Evolutionary conservation across 2,113 vertebrate genomes (phyloP).

Genomic region (Uria aalge): DNA sequence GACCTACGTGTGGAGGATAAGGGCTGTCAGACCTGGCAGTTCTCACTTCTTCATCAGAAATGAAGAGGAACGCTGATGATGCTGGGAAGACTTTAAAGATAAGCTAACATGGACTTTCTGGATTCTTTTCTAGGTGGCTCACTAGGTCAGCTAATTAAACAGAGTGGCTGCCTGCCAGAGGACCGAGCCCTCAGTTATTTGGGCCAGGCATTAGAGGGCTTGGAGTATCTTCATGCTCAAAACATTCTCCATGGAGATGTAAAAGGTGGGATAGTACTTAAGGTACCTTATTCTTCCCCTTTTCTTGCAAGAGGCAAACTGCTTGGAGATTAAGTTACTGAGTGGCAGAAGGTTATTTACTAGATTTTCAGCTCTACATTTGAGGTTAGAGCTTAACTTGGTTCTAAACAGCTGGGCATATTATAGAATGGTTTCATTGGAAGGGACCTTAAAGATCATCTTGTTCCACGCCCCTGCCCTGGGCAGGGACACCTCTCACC

Average conservation of each 20-base stretch:
- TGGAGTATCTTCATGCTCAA: conserved; percentile 85
- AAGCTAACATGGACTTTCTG: not conserved
- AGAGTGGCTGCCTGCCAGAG: conserved; percentile 86
- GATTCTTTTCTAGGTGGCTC: conserved; percentile 81
- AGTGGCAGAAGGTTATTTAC: not conserved
- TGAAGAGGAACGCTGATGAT: not conserved
- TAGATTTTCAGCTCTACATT: not conserved
- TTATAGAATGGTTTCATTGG: not conserved
- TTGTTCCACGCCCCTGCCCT: not conserved
- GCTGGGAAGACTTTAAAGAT: not conserved
- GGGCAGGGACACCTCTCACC: not conserved
- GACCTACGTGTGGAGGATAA: not conserved
- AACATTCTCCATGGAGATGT: conserved; percentile 90
- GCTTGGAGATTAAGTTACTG: not conserved
- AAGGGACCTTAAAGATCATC: not conserved
- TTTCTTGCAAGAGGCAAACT: not conserved
- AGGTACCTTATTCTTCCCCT: not conserved
- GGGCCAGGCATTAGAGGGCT: conserved; percentile 82
- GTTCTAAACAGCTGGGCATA: not conserved
- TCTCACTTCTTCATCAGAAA: not conserved
- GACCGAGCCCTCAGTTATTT: conserved; percentile 90
- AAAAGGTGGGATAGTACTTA: conserved; percentile 80
- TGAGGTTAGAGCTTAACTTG: not conserved
- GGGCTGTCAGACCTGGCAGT: not conserved
- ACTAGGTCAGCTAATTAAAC: conserved; percentile 86